Evolutionary conservation across 2,797 vertebrate genomes (phyloP), one percentile per base, ranked within the genome.

Genomic region (Phrynocephalus vlangalii): DNA sequence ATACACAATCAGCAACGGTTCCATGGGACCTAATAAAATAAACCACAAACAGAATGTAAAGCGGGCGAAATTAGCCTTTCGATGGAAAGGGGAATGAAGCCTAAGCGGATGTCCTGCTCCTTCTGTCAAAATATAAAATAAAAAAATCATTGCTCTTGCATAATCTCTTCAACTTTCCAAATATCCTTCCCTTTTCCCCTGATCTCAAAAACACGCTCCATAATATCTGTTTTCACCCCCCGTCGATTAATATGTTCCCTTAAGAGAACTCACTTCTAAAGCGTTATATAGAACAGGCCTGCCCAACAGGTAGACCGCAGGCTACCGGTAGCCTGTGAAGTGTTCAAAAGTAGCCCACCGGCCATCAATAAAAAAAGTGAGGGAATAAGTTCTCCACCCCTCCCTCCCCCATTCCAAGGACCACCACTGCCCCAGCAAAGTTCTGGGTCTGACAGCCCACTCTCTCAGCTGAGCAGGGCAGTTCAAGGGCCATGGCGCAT

Each of bases 221-320:
- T 90, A 92, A 87, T 84, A 93, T 92, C 85, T 95, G 50, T 88
- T 91, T 87, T 93, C 38, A 44, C 86, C 84, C 84, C 91, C 18
- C 92, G 85, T 94, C 83, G 90, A 93, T 89, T 93, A 77, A 89
- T 94, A 92, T 5, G 20, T 80, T 94, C 87, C 91, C 90, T 76
- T 81, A 95, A 90, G 91, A 93, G 86, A 92, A 30, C 73, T 80
- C 86, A 90, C 88, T 92, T 95, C 82, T 91, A 94, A 93, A 93
- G 93, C 94, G 84, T 85, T 91, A 81, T 77, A 79, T 95, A 30
- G 90, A 90, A 91, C 89, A 93, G 38, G 38, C 38, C 38, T 44
- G 38, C 38, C 38, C 38, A 5, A 44, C 38, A 44, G 38, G 38
- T 44, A 44, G 38, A 44, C 5, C 38, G 38, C 38, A 4, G 38